Base-by-base conservation (phyloP, 2,888 invertebrate genomes). In the Hipparchia semele region DNA sequence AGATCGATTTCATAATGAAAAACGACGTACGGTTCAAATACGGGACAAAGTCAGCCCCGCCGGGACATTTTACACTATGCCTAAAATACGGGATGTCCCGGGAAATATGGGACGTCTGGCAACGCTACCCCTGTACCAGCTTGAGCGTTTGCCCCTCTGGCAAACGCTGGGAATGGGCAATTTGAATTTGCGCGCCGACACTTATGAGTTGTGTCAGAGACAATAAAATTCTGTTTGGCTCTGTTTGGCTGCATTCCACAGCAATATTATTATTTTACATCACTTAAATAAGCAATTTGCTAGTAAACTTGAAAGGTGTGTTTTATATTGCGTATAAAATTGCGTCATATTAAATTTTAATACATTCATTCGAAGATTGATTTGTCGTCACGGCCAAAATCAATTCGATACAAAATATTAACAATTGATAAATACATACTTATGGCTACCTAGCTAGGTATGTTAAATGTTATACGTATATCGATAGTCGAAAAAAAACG, bases 281-380 rank as follows among this genome's bases (percentile, higher is more conserved):
- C 59, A 60, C 10, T 23, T 59, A 39, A 66, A 56, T 58, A 58
- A 62, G 45, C 45, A 6, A 49, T 49, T 53, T 12, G 33, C 65
- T 53, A 65, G 65, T 23, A 65, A 65, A 65, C 65, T 53, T 51
- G 65, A 53, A 53, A 65, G 33, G 65, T 65, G 53, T 65, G 65
- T 65, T 53, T 65, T 65, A 53, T 51, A 51, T 10, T 33, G 65
- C 33, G 65, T 10, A 51, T 53, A 7, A 49, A 49, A 49, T 49
- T 49, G 39, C 39, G 61, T 46, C n/a, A 62, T 62, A 6, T 62
- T 62, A n/a, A 46, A 46, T 46, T 62, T 49, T 45, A 62, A 62
- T 61, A 12, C n/a, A 62, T 62, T 13, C 12, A n/a, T 12, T 45
- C 39, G 10, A 61, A 13, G 10, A 65, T 65, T 7, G 12, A 1